Base-by-base conservation (phyloP, 2,888 invertebrate species). In the Harpagoxenus sublaevis region DNA sequence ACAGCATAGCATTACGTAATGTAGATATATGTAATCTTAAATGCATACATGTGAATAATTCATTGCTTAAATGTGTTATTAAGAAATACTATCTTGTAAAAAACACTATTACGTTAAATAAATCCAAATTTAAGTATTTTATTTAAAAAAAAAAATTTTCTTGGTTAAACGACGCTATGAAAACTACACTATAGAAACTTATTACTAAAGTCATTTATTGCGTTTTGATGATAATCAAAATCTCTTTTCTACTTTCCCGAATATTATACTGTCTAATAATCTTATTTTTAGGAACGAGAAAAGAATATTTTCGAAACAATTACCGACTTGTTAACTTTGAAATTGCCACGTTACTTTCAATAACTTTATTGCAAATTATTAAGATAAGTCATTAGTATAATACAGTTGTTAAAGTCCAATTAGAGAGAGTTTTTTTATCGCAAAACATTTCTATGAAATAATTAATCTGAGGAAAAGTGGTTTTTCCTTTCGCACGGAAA, bases 401-500 rank as follows among this genome's bases (percentile, higher is more conserved):
- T 3, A 9, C n/a, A 42, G 3, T 45, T 9, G 0, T 28, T 8
- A 6, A 74, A 60, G 12, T 18, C 0, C 18, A 60, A 45, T 60
- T 31, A 74, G 18, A 45, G 1, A n/a, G 23, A 45, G 12, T 18
- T 35, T 45, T 63, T 35, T 48, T 48, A 35, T 62, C 31, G 15
- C 2, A 3, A 63, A 48, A 23, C 9, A 0, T 63, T 75, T 63
- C 35, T 3, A 65, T 65, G 23, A 0, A 51, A 51, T 75, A 63
- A 77, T 77, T 77, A 77, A 77, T 35, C 35, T 23, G 18, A 39
- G 18, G 3, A 18, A 51, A 77, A 65, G 65, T 75, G 12, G 31
- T 42, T 74, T 74, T 63, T 48, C 9, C 35, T 31, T 51, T 51
- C 39, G 39, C 23, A 35, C 6, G 18, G 23, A 77, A 39, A 77